Conservation (phyloP, 1,140 invertebrate genomes). For the Heliconius hermathena region DNA sequence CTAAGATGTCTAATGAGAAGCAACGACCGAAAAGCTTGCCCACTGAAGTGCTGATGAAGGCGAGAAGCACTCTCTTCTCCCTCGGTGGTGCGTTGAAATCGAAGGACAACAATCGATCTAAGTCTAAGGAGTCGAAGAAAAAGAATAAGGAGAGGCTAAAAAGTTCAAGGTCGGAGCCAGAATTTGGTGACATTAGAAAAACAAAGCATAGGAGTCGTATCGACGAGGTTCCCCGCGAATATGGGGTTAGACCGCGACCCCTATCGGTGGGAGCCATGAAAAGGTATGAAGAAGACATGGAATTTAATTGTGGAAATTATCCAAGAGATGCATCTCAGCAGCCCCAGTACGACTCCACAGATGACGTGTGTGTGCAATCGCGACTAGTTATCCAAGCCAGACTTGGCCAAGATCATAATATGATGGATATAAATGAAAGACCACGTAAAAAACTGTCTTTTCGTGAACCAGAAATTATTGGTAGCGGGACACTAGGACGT, state of each 20-base stretch:
- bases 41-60: constrained; percentile 69
- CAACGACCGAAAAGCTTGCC: constrained; percentile 65
- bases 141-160: constrained; percentile 60
- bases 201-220: constrained; percentile 65
- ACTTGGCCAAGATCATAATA: constrained; percentile 65
- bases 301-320: constrained; percentile 53
- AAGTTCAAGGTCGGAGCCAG: constrained; percentile 68
- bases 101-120: constrained; percentile 54
- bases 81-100: constrained; percentile 66
- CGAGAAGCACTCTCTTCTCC: constrained; percentile 65
- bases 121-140: constrained; percentile 55
- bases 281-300: constrained; percentile 59
- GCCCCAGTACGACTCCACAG: constrained; percentile 60
- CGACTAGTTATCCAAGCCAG: constrained; percentile 72
- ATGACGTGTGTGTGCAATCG: constrained; percentile 72
- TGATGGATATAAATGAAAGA: constrained; percentile 82
- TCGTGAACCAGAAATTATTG: constrained; percentile 90
- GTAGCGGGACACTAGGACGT: constrained; percentile 56
- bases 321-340: constrained; percentile 55
- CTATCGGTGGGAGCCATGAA: constrained; percentile 64
- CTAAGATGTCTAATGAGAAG: constrained; percentile 66
- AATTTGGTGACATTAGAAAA: constrained; percentile 63
- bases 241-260: constrained; percentile 55
- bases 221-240: constrained; percentile 54
- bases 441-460: constrained; percentile 93